Evolutionary conservation across 2,113 vertebrate genomes (phyloP).

Genomic region (Charina bottae): DNA sequence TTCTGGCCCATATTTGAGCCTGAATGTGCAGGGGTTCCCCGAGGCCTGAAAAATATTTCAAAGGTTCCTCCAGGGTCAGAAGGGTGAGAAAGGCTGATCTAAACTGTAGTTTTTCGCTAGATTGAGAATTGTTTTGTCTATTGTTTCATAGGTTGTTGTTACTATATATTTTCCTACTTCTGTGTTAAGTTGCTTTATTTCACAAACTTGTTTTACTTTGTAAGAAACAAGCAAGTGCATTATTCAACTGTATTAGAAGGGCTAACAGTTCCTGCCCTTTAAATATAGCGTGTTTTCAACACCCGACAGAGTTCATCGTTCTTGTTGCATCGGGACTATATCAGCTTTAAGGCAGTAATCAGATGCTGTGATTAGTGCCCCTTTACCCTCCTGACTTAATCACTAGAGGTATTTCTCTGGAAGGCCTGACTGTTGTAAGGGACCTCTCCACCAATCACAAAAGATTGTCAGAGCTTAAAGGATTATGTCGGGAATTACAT

Average conservation of each 20-base stretch:
- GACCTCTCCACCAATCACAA: conserved; percentile 25
- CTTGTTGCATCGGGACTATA: fast-evolving
- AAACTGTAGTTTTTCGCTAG: background rate
- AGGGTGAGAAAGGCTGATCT: background rate
- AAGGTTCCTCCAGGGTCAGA: too few relatives aligned
- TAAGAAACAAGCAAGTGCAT: background rate
- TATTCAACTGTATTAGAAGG: background rate
- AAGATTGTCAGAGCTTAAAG: conserved; percentile 43
- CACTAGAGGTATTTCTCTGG: conserved; percentile 31
- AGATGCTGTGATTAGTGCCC: conserved; percentile 40
- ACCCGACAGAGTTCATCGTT: background rate
- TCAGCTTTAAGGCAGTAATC: conserved; percentile 6
- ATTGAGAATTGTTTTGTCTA: background rate
- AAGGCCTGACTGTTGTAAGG: conserved; percentile 32
- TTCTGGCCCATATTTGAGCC: too few relatives aligned
- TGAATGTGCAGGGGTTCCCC: too few relatives aligned
- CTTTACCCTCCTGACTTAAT: conserved; percentile 42
- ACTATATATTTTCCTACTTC: background rate
- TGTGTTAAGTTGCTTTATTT: background rate
- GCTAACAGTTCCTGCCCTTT: background rate
- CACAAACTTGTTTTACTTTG: background rate
- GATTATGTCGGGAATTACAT: conserved; percentile 35
- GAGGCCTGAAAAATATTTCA: too few relatives aligned
- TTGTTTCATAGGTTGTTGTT: background rate
- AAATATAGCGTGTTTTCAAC: background rate